Evolutionary conservation across 2,797 vertebrate species (phyloP), one percentile per base, ranked within the genome.

Genomic region (Catamblyrhynchus diadema): DNA sequence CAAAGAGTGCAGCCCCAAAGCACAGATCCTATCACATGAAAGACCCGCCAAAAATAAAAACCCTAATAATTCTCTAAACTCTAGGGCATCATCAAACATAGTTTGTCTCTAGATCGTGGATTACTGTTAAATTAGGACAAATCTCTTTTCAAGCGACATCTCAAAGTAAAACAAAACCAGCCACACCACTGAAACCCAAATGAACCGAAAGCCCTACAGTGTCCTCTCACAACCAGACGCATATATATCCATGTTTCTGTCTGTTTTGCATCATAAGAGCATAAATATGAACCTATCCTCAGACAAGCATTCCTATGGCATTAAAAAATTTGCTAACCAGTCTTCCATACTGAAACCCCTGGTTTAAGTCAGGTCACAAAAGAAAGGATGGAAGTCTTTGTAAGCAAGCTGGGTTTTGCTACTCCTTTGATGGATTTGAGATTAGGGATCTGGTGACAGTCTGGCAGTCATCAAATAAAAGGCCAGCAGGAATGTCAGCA

Each of bases 21-120:
- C 54, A 88, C 35, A 47, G 86, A 94, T 87, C 39, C 66, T 93
- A 70, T 69, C 89, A 90, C 47, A 81, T 60, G 82, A 79, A 91
- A 94, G 70, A 59, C 44, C 61, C 7, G 5, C 71, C 79, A 91
- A 90, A 90, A 94, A 65, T 42, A 79, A 91, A 74, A 48, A 14
- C 25, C 4, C 14, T 59, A 67, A 88, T 80, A 50, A 45, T 33
- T 69, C 75, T 59, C 48, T 71, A 84, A 95, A 74, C 75, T 85
- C 74, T 59, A 28, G 16, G 60, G 27, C 44, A 91, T 85, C 48
- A 65, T 73, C 60, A 83, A 77, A 83, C 22, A 69, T 39, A 25
- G 82, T 53, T 24, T 95, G 67, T 60, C 73, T 91, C 70, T 45
- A 84, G 51, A 94, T 57, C 37, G 6, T 16, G 37, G 81, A 88